Base-by-base conservation (phyloP, 1,140 invertebrate species). In the Drosophila mauritiana region DNA sequence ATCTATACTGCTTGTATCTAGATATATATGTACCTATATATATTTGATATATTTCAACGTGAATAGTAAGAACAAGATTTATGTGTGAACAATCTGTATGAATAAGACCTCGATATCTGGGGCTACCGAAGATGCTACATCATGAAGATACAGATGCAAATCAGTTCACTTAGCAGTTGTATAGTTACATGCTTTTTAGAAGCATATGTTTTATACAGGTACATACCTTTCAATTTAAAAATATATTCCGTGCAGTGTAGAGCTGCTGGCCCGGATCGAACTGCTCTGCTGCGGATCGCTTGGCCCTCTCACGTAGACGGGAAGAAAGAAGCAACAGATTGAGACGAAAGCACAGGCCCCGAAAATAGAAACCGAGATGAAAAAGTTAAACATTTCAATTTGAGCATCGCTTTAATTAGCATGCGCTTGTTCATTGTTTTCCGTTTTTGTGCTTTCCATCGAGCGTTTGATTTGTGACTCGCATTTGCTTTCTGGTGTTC, bases 341-440 rank as follows among this genome's bases (percentile, higher is more conserved):
- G 70, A 43, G 43, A 56, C 45, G 65, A 75, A 75, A 58, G 48
- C 68, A 40, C 22, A 27, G 17, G 22, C 20, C 36, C 27, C 37
- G 34, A 61, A 39, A 77, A 42, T 64, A 31, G 37, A 59, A 70
- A 80, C 52, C 27, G n/a, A 59, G 70, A 73, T 73, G 70, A 58
- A 64, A 82, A 83, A 89, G 80, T 89, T 89, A 78, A 89, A 89
- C 84, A 89, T 89, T 89, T 89, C 84, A 89, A 89, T 89, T 89
- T 89, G 77, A 90, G 77, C 77, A 72, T 77, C 64, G 63, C 76
- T 89, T 89, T 89, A 84, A 89, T 89, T 89, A 89, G 80, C 84
- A 89, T 89, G 74, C 80, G 80, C 64, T 80, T 89, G 76, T 89
- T 88, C 83, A 88, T 86, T 88, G 83, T 86, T 80, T 82, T 88